Evolutionary conservation across 2,797 vertebrate species (phyloP).

Genomic region (Crypturellus tataupa): DNA sequence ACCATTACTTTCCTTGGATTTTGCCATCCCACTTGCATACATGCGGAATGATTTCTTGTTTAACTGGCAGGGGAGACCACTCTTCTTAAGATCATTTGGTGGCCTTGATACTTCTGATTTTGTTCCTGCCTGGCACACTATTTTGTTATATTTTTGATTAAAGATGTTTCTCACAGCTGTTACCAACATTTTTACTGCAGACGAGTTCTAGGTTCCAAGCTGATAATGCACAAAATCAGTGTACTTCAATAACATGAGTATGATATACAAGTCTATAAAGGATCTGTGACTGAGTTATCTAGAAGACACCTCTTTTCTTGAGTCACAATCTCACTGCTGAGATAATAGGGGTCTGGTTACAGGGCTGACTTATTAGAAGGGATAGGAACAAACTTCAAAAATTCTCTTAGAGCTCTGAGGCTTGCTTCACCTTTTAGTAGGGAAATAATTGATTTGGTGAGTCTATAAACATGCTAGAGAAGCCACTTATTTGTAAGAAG

Average conservation of each 20-base stretch:
- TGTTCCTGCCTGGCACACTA: fast-evolving
- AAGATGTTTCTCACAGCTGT: not conserved
- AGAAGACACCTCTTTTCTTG: not conserved
- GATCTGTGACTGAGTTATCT: not conserved
- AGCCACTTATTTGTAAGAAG: not conserved
- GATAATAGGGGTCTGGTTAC: not conserved
- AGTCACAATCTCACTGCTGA: fast-evolving
- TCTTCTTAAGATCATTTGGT: not conserved
- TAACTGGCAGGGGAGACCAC: fast-evolving
- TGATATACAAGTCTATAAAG: not conserved
- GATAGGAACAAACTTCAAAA: not conserved
- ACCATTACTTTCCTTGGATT: fast-evolving
- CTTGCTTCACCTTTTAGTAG: not conserved
- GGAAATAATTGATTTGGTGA: not conserved
- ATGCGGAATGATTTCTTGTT: not conserved
- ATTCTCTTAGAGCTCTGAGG: not conserved
- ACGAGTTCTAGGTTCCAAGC: not conserved
- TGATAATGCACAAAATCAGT: not conserved
- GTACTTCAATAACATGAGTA: not conserved
- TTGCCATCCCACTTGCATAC: fast-evolving
- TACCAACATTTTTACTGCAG: not conserved
- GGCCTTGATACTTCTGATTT: too few relatives aligned
- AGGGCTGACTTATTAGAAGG: not conserved
- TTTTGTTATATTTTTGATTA: not conserved
- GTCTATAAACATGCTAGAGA: not conserved